These are phyloP conservation scores for Danaus chrysippus DNA, from an alignment of 2,888 invertebrate species.

Conservation along the genomic window DNA sequence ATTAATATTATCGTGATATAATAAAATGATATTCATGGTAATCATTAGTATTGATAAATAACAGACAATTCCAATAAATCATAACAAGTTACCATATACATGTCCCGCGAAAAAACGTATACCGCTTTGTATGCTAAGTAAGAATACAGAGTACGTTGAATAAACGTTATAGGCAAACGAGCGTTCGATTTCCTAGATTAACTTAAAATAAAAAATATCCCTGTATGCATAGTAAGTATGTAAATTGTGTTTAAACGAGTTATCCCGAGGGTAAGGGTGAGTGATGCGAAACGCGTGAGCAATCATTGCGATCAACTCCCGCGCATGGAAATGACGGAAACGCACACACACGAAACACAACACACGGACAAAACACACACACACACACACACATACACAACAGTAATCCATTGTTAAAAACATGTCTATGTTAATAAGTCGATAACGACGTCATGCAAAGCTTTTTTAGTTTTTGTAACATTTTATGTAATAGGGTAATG, in stretches of 20 bases:
- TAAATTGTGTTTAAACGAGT: slow-evolving; percentile 72
- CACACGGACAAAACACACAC: slow-evolving; percentile 31
- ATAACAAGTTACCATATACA: neutral
- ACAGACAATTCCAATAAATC: no score
- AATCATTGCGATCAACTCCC: slow-evolving; percentile 73
- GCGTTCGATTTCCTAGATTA: slow-evolving; percentile 48
- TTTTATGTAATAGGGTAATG: slow-evolving; percentile 30
- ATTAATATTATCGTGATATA: neutral
- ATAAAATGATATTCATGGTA: neutral
- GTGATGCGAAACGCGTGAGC: slow-evolving; percentile 78
- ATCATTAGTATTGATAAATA: no score
- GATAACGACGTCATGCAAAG: slow-evolving; percentile 43
- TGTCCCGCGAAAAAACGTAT: neutral
- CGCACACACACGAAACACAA: slow-evolving; percentile 43
- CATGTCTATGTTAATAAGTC: slow-evolving; percentile 60
- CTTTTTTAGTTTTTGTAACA: slow-evolving; percentile 46
- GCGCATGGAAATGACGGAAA: slow-evolving; percentile 72
- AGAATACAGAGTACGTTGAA: neutral
- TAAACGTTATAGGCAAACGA: neutral
- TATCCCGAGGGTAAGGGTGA: slow-evolving; percentile 67
- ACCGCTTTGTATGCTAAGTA: slow-evolving; percentile 3
- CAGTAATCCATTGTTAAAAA: slow-evolving; percentile 63
- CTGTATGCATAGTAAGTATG: slow-evolving; percentile 60
- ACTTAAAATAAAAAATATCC: slow-evolving; percentile 56
- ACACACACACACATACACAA: slow-evolving; percentile 29